Conservation (phyloP, 2,888 invertebrate genomes). For the Monochamus alternatus region DNA sequence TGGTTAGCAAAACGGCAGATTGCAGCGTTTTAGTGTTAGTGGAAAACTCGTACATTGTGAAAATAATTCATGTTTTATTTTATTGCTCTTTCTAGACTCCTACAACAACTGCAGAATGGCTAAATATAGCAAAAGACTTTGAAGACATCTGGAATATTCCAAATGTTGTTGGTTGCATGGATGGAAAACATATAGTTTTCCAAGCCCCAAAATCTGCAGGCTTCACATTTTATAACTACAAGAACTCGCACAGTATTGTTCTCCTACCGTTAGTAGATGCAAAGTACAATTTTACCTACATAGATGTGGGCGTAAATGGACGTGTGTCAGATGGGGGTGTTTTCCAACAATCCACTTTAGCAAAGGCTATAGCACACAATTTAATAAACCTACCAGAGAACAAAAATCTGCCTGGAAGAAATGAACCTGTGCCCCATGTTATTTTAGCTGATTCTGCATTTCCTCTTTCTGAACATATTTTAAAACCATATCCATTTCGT, state of each 20-base stretch:
- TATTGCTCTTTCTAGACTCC: too few species aligned
- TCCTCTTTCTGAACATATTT: conserved; percentile 51
- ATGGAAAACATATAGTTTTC: conserved; percentile 57
- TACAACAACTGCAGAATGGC: conserved; percentile 19
- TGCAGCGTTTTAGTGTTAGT: too few species aligned
- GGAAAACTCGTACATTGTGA: too few species aligned
- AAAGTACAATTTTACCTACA: conserved; percentile 49
- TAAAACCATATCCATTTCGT: conserved; percentile 57
- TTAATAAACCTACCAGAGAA: conserved; percentile 55
- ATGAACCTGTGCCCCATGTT: conserved; percentile 52
- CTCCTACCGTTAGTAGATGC: conserved; percentile 54
- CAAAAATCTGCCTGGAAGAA: conserved; percentile 49
- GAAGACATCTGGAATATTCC: conserved; percentile 54
- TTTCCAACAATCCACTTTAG: conserved; percentile 52
- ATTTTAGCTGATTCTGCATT: conserved; percentile 61
- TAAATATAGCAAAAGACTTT: conserved; percentile 44
- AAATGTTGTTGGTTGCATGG: conserved; percentile 52
- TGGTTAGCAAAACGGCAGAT: too few species aligned
- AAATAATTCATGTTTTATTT: too few species aligned
- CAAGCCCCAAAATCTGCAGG: conserved; percentile 45
- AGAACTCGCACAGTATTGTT: conserved; percentile 56
- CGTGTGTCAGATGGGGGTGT: conserved; percentile 58
- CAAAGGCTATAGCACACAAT: conserved; percentile 48
- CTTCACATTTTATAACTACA: conserved; percentile 57
- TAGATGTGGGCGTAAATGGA: conserved; percentile 57